Base-by-base conservation (phyloP, 2,797 vertebrate genomes). In the Parotocinclus haroldoi region DNA sequence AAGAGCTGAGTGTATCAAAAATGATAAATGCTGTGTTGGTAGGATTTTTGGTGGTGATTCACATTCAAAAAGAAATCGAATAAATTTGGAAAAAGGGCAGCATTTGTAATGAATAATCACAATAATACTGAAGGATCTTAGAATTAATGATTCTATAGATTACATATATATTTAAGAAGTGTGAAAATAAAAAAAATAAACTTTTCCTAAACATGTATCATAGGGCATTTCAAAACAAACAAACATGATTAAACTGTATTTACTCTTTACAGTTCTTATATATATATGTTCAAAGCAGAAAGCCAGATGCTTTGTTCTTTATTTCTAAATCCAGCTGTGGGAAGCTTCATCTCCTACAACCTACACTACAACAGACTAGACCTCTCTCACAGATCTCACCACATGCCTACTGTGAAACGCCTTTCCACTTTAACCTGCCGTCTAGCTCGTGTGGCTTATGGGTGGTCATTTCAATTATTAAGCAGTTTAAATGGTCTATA, bases 321-420 rank as follows among this genome's bases (percentile, higher is more conserved):
- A 44, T 63, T 63, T 44, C 13, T 92, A 92, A 93, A 90, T 85
- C 87, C 79, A 71, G 55, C 18, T 68, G 56, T 38, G 37, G 56
- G 39, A 53, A 50, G 48, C n/a, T 16, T 50, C n/a, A 50, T 50
- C 16, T 52, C 52, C 7, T 18, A 55, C 10, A 65, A 10, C 10
- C 48, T 50, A 50, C 13, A 50, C 7, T 50, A 50, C n/a, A 50
- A 7, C 18, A 37, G 11, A 63, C 55, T 14, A 51, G 13, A 6
- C n/a, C 18, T 39, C 16, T 55, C n/a, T 51, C 16, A 42, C 9
- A 17, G 18, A 51, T 58, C 53, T 17, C 46, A 48, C 18, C 19
- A 40, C 52, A 69, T 61, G 67, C 38, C 59, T 4, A 48, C 13
- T 39, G 10, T 27, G 11, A 45, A 51, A 40, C 7, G 14, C 1